Conservation (phyloP, 2,888 invertebrate genomes). For the Nemoura dubitans region DNA sequence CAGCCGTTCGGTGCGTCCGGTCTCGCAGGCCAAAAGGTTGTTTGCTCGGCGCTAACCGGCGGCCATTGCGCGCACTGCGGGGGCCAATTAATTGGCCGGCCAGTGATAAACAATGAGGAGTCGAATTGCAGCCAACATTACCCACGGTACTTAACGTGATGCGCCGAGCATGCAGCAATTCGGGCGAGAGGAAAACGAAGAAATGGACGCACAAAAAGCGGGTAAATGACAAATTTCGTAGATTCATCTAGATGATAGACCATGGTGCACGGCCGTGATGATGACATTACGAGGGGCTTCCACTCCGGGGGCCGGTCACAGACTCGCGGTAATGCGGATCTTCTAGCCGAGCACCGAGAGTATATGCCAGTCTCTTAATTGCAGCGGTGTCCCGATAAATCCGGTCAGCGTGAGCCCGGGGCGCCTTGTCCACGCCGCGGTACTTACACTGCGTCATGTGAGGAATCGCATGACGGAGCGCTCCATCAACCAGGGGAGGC, state of each 20-base stretch:
- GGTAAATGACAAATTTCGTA: neutral
- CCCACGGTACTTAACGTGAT: neutral
- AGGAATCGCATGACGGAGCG: neutral
- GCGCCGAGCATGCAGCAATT: neutral
- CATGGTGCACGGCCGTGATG: too few species aligned
- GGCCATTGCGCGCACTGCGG: neutral
- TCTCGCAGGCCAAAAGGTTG: neutral
- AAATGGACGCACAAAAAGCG: neutral
- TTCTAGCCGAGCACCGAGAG: neutral
- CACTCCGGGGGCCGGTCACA: too few species aligned
- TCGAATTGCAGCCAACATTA: neutral
- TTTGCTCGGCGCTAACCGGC: neutral
- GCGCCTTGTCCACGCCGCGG: neutral
- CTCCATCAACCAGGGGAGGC: neutral
- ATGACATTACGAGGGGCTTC: too few species aligned
- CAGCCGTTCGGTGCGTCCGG: too few species aligned
- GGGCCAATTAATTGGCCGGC: neutral
- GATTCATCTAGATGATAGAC: constrained; percentile 8
- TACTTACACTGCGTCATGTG: neutral
- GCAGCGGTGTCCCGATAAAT: neutral
- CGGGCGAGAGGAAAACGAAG: neutral
- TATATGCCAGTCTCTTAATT: neutral
- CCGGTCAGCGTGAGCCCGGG: neutral
- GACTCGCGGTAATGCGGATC: too few species aligned
- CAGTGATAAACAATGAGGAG: neutral